Evolutionary conservation across 1,140 invertebrate genomes (phyloP).

Genomic region (Prorops nasuta): DNA sequence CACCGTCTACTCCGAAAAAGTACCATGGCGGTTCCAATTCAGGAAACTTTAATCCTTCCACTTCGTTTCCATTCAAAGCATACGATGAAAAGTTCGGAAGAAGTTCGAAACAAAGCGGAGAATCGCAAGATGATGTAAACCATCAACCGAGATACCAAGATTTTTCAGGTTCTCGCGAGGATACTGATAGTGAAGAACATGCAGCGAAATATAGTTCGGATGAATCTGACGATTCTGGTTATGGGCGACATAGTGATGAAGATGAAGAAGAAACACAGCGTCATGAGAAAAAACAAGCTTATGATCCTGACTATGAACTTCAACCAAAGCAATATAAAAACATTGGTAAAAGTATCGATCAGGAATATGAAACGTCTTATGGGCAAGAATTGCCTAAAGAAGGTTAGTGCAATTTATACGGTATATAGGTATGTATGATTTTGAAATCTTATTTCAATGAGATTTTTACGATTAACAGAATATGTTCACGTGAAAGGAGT

Average conservation of each 20-base stretch:
- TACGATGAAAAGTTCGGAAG: slow-evolving; percentile 44
- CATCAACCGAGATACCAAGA: slow-evolving; percentile 8
- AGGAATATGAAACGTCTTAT: slow-evolving; percentile 40
- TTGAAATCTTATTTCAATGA: too few relatives aligned
- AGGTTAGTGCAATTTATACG: slow-evolving; percentile 24
- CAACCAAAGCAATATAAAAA: slow-evolving; percentile 14
- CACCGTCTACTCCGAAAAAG: slow-evolving; percentile 20
- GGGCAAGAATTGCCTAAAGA: slow-evolving; percentile 25
- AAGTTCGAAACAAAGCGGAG: slow-evolving; percentile 4
- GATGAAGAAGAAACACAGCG: slow-evolving; percentile 30
- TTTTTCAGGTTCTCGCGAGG: slow-evolving; percentile 8
- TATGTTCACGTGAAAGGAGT: slow-evolving; percentile 24
- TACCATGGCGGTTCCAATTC: slow-evolving; percentile 14
- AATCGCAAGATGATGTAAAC: slow-evolving; percentile 9
- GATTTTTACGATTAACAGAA: too few relatives aligned
- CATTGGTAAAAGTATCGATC: slow-evolving; percentile 27
- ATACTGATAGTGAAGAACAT: slow-evolving; percentile 11
- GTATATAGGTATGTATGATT: neutral
- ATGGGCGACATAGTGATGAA: slow-evolving; percentile 33
- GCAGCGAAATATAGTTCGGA: slow-evolving; percentile 7
- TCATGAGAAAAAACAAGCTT: slow-evolving; percentile 24
- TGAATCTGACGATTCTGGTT: slow-evolving; percentile 12
- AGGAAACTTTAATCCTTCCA: slow-evolving; percentile 32
- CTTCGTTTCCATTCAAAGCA: slow-evolving; percentile 31
- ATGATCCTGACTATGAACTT: slow-evolving; percentile 5